These are phyloP conservation scores for Centropristis striata DNA, from an alignment of 2,113 vertebrate species.

Conservation along the genomic window DNA sequence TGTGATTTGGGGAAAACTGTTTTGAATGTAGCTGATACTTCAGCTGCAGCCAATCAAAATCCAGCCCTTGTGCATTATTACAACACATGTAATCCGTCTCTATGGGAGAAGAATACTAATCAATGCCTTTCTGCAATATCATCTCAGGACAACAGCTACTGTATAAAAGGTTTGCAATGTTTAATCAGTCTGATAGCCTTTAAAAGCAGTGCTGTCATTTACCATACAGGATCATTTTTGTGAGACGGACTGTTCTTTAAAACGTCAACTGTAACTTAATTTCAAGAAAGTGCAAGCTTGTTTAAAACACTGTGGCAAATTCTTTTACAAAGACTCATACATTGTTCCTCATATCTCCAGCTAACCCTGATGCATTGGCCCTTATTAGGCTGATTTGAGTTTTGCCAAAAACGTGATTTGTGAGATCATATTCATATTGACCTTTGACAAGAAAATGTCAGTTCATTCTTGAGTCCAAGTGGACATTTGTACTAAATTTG, in stretches of 20 bases:
- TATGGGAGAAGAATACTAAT: neutral
- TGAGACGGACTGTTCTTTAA: neutral
- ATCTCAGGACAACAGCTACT: neutral
- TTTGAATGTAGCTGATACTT: neutral
- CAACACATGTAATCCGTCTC: neutral
- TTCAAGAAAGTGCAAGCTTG: neutral
- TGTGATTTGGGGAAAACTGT: neutral
- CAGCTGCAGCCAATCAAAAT: neutral
- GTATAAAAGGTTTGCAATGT: neutral
- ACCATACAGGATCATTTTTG: too few species aligned
- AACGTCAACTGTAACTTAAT: neutral
- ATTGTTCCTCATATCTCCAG: too few species aligned
- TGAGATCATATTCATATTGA: too few species aligned
- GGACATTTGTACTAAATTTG: too few species aligned
- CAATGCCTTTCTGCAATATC: neutral
- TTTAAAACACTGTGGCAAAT: neutral
- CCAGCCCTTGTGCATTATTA: neutral
- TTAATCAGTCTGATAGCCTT: neutral
- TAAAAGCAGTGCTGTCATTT: neutral
- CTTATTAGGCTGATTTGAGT: neutral
- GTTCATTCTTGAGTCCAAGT: too few species aligned
- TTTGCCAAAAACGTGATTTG: too few species aligned
- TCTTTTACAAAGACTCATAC: too few species aligned
- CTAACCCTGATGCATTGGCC: neutral
- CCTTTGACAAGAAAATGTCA: too few species aligned